A percentile compares a stretch with the other conserved stretches of the same genome.
phyloP scores from a whole-genome alignment of 2,113 vertebrate species.

The Erythrolamprus reginae region DNA sequence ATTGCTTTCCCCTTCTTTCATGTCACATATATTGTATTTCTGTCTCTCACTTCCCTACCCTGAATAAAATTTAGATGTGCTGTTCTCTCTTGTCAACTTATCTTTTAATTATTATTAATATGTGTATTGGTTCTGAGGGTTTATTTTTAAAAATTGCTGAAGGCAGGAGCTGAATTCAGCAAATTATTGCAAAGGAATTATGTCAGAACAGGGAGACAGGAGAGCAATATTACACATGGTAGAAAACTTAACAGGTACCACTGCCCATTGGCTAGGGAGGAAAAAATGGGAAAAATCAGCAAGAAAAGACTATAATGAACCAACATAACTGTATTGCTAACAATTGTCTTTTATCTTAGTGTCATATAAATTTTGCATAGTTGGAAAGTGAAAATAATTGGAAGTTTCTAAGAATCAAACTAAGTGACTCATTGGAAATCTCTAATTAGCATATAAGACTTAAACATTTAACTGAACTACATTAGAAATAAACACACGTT shows the following conservation, averaged over 20 bases:
- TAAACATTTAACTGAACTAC: neutral
- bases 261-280: conserved; percentile 30
- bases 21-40: neutral
- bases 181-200: conserved; percentile 41
- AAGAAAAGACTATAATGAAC: conserved; percentile 26
- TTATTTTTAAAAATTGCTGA: conserved; percentile 13
- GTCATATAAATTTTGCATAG: neutral
- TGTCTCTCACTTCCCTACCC: neutral
- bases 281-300: conserved; percentile 38
- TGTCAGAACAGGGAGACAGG: conserved; percentile 44
- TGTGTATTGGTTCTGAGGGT: conserved; percentile 52
- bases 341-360: neutral
- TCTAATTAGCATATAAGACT: neutral
- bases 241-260: conserved; percentile 61
- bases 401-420: neutral
- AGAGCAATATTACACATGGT: conserved; percentile 55
- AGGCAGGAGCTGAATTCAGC: conserved; percentile 55
- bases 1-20: neutral
- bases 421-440: neutral
- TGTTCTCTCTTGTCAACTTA: conserved; percentile 52
- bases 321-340: conserved; percentile 48
- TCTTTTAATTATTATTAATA: conserved; percentile 64
- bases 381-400: neutral
- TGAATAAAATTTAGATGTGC: conserved; percentile 38
- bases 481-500: neutral